Base-by-base conservation (phyloP, 2,888 invertebrate species). In the Hydraecia micacea region DNA sequence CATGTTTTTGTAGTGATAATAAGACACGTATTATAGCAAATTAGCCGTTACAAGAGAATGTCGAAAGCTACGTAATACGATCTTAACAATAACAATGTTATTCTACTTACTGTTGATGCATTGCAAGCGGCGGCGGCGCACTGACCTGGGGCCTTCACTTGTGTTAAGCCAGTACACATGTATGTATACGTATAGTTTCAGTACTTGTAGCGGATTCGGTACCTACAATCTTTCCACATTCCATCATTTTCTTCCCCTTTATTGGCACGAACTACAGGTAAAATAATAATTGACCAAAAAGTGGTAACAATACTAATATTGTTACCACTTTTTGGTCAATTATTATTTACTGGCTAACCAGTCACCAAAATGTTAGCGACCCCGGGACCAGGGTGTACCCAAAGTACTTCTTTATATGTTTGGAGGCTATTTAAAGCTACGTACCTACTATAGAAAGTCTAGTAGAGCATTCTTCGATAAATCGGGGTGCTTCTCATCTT, bases 21-120 rank as follows among this genome's bases (percentile, higher is more conserved):
- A 52, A 58, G 62, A 58, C 25, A 62, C 18, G 42, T 46, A 75
- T 55, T 58, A 67, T 55, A 39, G 36, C 5, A 65, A 75, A 76
- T 66, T 63, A 70, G 67, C 42, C 63, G 62, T 62, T 67, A 42
- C 55, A 49, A 70, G 67, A 67, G 68, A 83, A 88, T 87, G 79
- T 79, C 39, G 36, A 73, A 79, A 77, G 75, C 52, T 72, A 55
- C 73, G 86, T 86, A 86, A 87, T 78, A 70, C 39, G 86, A 87
- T 77, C 75, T 74, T 83, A n/a, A 73, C 75, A 75, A 88, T 88
- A 88, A 86, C 80, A 86, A 73, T 36, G 49, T 62, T 58, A 46
- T 28, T 67, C 46, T 69, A 66, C 55, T n/a, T 75, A 67, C 52
- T 66, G 39, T 39, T 68, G 69, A 69, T 75, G 39, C 62, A 66